These are phyloP conservation scores for Salvator merianae DNA, from an alignment of 2,113 vertebrate species.

Conservation along the genomic window DNA sequence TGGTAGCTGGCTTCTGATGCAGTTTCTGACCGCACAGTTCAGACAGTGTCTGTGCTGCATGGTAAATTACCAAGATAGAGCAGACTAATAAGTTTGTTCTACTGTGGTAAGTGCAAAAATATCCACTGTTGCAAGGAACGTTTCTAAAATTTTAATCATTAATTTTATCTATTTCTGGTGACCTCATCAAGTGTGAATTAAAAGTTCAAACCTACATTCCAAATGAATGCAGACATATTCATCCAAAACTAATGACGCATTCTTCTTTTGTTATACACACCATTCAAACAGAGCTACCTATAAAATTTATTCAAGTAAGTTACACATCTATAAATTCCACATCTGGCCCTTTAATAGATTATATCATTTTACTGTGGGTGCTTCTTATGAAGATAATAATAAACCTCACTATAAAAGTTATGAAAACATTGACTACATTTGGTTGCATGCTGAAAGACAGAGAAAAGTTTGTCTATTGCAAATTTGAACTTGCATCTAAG, in stretches of 20 bases:
- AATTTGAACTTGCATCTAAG: slow-evolving; percentile 22
- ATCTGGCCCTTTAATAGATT: slow-evolving; percentile 22
- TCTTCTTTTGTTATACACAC: neutral
- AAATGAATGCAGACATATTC: neutral
- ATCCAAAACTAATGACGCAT: neutral
- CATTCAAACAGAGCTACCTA: neutral
- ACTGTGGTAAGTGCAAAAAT: too few relatives aligned
- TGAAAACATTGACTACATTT: slow-evolving; percentile 7
- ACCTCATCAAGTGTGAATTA: neutral
- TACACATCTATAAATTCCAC: neutral
- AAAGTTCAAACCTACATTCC: neutral
- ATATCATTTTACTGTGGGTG: neutral
- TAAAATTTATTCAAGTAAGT: slow-evolving; percentile 9
- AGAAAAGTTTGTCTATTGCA: neutral
- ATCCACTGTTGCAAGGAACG: neutral
- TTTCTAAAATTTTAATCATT: neutral
- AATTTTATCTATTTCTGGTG: slow-evolving; percentile 19
- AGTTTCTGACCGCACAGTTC: too few relatives aligned
- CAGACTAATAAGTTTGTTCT: too few relatives aligned
- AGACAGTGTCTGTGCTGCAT: too few relatives aligned
- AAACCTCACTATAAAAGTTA: neutral
- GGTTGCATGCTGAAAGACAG: neutral
- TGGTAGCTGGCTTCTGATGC: too few relatives aligned
- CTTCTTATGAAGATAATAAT: neutral
- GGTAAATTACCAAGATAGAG: too few relatives aligned